Evolutionary conservation across 2,888 invertebrate genomes (phyloP).

Genomic region (Lydus trimaculatus): DNA sequence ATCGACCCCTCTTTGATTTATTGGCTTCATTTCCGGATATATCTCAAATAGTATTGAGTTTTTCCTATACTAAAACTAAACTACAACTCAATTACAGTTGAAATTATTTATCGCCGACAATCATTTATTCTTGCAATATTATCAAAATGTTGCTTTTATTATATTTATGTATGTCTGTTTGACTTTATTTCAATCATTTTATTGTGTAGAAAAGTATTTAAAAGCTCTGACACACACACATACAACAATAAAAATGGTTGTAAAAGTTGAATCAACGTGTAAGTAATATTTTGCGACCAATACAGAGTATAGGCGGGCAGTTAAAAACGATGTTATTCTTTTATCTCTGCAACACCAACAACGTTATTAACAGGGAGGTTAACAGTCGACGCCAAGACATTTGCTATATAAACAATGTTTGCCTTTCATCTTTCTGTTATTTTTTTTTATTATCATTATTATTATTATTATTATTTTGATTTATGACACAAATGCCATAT

Average conservation of each 20-base stretch:
- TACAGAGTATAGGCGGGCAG: constrained; percentile 47
- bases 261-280: constrained; percentile 51
- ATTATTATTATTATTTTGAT: neutral
- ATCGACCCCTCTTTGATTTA: constrained; percentile 61
- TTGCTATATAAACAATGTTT: constrained; percentile 46
- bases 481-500: neutral
- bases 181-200: neutral
- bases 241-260: constrained; percentile 50
- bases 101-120: constrained; percentile 27
- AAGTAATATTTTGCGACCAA: constrained; percentile 53
- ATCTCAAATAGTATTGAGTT: constrained; percentile 46
- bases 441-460: neutral
- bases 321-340: constrained; percentile 54
- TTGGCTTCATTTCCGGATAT: constrained; percentile 59
- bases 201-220: neutral
- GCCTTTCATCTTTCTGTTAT: constrained; percentile 39
- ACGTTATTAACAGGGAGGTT: constrained; percentile 51
- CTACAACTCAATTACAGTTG: constrained; percentile 48
- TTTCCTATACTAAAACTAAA: constrained; percentile 38
- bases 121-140: neutral
- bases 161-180: neutral
- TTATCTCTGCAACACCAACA: constrained; percentile 53
- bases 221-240: constrained; percentile 16
- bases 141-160: neutral
- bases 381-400: constrained; percentile 43